These are phyloP conservation scores for Yponomeuta evonymella DNA, from an alignment of 2,888 invertebrate genomes.

Conservation along the genomic window DNA sequence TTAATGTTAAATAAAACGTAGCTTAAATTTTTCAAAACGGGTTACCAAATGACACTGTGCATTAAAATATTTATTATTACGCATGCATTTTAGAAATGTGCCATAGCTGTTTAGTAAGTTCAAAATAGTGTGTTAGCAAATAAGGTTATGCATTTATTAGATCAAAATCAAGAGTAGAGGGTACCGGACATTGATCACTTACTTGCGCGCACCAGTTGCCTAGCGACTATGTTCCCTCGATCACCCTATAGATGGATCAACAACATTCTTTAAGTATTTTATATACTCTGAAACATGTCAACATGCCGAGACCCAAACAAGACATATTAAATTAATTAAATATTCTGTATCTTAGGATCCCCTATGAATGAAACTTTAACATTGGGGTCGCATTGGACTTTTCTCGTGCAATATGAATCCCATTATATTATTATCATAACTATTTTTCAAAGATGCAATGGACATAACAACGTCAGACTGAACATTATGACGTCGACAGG, in stretches of 20 bases:
- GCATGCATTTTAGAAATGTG: background rate
- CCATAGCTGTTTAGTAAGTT: background rate
- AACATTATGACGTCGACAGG: conserved; percentile 1
- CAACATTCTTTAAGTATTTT: background rate
- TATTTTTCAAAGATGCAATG: background rate
- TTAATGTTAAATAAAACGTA: background rate
- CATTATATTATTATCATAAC: background rate
- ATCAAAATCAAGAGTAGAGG: conserved; percentile 32
- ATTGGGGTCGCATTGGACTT: background rate
- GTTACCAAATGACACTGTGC: background rate
- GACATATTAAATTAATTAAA: background rate
- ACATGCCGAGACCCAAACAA: background rate
- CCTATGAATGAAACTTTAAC: background rate
- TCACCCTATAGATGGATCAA: background rate
- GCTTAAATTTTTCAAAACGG: background rate
- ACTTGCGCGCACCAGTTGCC: conserved; percentile 27
- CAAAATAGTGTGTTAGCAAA: background rate
- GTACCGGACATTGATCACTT: conserved; percentile 71
- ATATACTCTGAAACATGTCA: background rate
- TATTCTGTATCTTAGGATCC: background rate
- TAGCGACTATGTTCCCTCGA: conserved; percentile 1
- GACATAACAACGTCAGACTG: background rate
- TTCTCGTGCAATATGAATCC: background rate
- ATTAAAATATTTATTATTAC: background rate
- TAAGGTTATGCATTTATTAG: background rate